These are phyloP conservation scores for Neelides sp. DNA, from an alignment of 1,140 invertebrate genomes.

Conservation along the genomic window DNA sequence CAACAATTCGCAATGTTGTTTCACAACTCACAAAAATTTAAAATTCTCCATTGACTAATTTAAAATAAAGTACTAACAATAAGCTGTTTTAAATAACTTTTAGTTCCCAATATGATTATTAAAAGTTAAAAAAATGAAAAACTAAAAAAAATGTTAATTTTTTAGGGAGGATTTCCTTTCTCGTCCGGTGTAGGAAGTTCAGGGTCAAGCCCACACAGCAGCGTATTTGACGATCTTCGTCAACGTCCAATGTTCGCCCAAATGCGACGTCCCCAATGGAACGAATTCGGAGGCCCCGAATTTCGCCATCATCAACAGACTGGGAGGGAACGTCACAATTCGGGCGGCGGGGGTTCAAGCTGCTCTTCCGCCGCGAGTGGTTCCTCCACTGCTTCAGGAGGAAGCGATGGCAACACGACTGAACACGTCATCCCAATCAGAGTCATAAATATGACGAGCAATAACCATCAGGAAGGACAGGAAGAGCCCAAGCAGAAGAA, in stretches of 20 bases:
- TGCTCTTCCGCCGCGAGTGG: constrained; percentile 13
- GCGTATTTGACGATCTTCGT: constrained; percentile 9
- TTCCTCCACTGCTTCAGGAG: constrained; percentile 17
- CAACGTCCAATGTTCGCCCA: constrained; percentile 20
- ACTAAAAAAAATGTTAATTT: no score
- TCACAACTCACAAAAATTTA: no score
- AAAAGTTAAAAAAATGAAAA: no score
- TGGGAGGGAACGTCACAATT: constrained; percentile 14
- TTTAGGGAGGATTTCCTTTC: constrained; percentile 8
- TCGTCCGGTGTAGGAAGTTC: no score
- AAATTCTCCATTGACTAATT: no score
- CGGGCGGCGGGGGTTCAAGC: constrained; percentile 11
- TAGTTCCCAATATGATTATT: no score
- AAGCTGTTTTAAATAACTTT: no score
- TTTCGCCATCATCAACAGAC: constrained; percentile 1
- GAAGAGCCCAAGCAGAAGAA: background rate
- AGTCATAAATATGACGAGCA: constrained; percentile 9
- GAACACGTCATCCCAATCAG: constrained; percentile 21
- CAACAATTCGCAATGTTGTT: no score
- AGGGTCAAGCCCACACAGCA: no score
- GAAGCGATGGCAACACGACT: no score
- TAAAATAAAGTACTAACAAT: no score
- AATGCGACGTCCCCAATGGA: constrained; percentile 16
- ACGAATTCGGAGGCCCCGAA: constrained; percentile 1
- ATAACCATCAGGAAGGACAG: background rate